Evolutionary conservation across 2,797 vertebrate species (phyloP), one percentile per base, ranked within the genome.

Genomic region (Otus scops): DNA sequence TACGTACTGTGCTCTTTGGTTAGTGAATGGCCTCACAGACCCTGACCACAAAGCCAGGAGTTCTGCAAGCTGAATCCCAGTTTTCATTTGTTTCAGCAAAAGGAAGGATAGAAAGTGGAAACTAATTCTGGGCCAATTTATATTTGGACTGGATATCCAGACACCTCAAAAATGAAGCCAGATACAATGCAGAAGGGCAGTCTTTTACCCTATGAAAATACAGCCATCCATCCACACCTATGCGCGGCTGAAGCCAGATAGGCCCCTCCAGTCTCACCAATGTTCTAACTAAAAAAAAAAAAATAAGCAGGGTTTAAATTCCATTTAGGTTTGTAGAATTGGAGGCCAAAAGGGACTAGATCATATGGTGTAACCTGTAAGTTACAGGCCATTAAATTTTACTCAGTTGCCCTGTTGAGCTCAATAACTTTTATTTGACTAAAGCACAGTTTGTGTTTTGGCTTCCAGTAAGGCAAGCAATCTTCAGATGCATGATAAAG

Each of bases 321-420:
- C 88, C 74, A 84, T 95, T 93, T 95, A 85, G 17, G 21, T 80
- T 88, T 91, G 87, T 95, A 59, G 92, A 91, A 83, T 1, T 77
- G 63, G 71, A 95, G 74, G 67, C 92, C 89, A 83, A 89, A 94
- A 88, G 81, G 75, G 91, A 88, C 95, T 92, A 88, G 95, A 96
- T 93, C 74, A 60, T 70, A 48, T 91, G 71, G 48, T 74, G 71
- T 47, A 92, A 92, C 92, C 84, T 88, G 75, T 83, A 96, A 94
- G 75, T 93, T 76, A 94, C 85, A 92, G 91, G 71, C 75, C 54
- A 67, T 95, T 96, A 96, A 93, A 94, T 95, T 95, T 94, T 93
- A 95, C 64, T 88, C 60, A 71, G 89, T 80, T 83, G 87, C 85
- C 74, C 80, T 96, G 64, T 91, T 80, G 91, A 93, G 95, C 89